phyloP scores from a whole-genome alignment of 2,797 vertebrate genomes.

The Synanceia verrucosa region DNA sequence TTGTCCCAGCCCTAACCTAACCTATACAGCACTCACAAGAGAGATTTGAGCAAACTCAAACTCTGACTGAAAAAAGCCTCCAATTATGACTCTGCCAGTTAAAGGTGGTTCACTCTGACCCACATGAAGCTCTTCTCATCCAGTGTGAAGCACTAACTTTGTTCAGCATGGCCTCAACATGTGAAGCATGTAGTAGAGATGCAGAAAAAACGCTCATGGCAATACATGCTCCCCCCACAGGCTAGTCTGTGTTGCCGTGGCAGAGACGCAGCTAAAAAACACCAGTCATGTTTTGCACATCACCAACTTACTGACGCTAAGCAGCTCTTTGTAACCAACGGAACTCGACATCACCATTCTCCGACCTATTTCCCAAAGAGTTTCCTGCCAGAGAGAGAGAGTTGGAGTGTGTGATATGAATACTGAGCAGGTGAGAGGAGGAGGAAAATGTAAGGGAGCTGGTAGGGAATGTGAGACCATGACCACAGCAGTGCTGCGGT shows the following conservation, averaged over 20 bases:
- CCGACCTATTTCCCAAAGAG: slow-evolving; percentile 58
- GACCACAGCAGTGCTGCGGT: slow-evolving; percentile 38
- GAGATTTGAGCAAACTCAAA: too few species aligned
- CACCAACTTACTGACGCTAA: slow-evolving; percentile 41
- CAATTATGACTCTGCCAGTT: too few species aligned
- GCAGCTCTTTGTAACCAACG: slow-evolving; percentile 43
- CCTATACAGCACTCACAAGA: too few species aligned
- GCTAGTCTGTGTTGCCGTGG: slow-evolving; percentile 5
- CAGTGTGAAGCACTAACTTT: slow-evolving; percentile 24
- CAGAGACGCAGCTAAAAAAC: slow-evolving; percentile 33
- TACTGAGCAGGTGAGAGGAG: slow-evolving; percentile 62
- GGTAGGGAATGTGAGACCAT: slow-evolving; percentile 31
- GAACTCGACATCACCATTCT: slow-evolving; percentile 27
- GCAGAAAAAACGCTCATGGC: slow-evolving; percentile 42
- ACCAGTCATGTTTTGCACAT: slow-evolving; percentile 49
- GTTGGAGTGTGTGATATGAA: slow-evolving; percentile 53
- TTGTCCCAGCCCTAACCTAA: too few species aligned
- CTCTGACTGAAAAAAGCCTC: too few species aligned
- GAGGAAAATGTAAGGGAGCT: slow-evolving; percentile 14
- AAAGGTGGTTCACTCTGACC: slow-evolving; percentile 12
- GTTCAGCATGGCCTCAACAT: slow-evolving; percentile 26
- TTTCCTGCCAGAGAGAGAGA: slow-evolving; percentile 25
- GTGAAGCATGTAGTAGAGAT: slow-evolving; percentile 29
- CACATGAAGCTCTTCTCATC: slow-evolving; percentile 4
- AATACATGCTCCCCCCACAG: slow-evolving; percentile 13